Evolutionary conservation across 2,113 vertebrate species (phyloP), one percentile per base, ranked within the genome.

Genomic region (Antechinus flavipes): DNA sequence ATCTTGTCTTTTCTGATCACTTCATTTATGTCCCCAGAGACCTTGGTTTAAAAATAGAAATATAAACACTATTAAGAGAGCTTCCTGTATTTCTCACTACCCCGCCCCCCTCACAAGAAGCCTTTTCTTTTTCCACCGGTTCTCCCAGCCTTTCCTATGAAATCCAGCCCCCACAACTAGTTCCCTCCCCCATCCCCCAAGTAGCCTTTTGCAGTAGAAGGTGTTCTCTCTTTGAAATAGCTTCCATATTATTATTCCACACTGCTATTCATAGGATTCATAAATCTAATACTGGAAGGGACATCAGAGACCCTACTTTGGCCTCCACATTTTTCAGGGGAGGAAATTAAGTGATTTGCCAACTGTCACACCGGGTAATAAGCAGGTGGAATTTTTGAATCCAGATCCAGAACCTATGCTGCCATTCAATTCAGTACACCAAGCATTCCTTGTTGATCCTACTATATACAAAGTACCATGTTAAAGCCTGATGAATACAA

Each of bases 21-120:
- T 98, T 96, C 95, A 98, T 98, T 94, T 96, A 91, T 54, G 94
- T 96, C 97, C 97, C 97, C 90, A 97, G 98, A 97, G 98, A 97
- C 96, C 97, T 97, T 91, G 91, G 94, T 94, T 94, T 98, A 97
- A 98, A 98, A 98, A 98, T 98, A 98, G 98, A 98, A 98, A 96
- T 96, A 96, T 97, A 97, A 97, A 98, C 97, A 98, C 97, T 76
- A 89, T 93, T 92, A 94, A 84, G 68, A 84, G 19, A 84, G 68
- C 68, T 97, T 95, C 96, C 95, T 97, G 52, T 7, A 23, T 35
- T 84, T 35, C 68, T 84, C 19, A 42, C 68, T 84, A 91, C 30
- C 94, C 95, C 92, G 53, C 47, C 52, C 2, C 89, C 92, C 52
- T 6, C 52, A 89, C 61, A 42, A 42, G n/a, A 42, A 84, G n/a